phyloP scores from a whole-genome alignment of 2,797 vertebrate species.

The Cuniculus paca region DNA sequence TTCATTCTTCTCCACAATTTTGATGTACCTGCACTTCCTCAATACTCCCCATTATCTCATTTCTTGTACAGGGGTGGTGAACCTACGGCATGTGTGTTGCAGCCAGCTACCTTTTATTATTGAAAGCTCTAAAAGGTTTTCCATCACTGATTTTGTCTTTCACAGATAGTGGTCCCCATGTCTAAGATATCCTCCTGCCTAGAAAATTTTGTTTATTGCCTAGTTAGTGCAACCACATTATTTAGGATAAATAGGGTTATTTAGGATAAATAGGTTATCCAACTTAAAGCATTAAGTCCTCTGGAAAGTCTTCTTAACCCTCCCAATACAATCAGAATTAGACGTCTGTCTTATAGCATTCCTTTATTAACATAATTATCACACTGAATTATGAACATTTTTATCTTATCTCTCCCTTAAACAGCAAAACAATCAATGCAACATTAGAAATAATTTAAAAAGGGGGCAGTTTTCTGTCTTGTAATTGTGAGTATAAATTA shows the following conservation, averaged over 20 bases:
- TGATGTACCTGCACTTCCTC: not conserved
- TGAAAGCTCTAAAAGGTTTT: not conserved
- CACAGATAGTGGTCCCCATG: not conserved
- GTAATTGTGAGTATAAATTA: not conserved
- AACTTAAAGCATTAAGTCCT: not conserved
- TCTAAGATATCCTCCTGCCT: not conserved
- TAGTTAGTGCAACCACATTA: not conserved
- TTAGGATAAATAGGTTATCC: no score
- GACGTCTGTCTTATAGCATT: not conserved
- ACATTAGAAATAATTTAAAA: constrained; percentile 56
- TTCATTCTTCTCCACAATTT: not conserved
- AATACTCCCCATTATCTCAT: not conserved
- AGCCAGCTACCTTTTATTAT: not conserved
- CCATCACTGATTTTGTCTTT: not conserved
- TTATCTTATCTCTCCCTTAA: not conserved
- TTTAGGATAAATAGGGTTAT: no score
- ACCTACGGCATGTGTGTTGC: not conserved
- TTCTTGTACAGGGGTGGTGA: not conserved
- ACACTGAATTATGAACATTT: constrained; percentile 25
- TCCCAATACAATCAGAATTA: not conserved
- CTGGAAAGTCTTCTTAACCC: not conserved
- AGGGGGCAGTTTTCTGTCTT: not conserved
- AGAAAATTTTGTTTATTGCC: not conserved
- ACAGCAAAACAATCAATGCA: constrained; percentile 1
- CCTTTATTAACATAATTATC: constrained; percentile 26